Evolutionary conservation across 2,888 invertebrate genomes (phyloP).

Genomic region (Archips crataeganus): DNA sequence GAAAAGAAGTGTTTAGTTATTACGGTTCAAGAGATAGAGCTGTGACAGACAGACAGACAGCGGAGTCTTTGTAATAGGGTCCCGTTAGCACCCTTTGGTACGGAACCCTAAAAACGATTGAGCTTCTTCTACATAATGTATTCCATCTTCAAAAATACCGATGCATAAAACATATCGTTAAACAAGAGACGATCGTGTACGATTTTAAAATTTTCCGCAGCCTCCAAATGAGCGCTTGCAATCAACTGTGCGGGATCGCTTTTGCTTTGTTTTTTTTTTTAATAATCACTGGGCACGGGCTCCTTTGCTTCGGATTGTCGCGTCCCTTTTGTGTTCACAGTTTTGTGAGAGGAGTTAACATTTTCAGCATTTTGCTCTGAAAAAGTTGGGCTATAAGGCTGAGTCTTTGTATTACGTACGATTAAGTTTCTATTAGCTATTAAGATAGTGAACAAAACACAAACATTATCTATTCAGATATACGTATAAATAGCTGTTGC

Average conservation of each 20-base stretch:
- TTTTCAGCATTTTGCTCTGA: constrained; percentile 3
- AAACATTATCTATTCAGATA: too few species aligned
- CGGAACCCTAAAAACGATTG: too few species aligned
- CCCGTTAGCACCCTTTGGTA: too few species aligned
- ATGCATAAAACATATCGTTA: not conserved
- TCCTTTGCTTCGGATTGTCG: constrained; percentile 13
- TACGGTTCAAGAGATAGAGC: too few species aligned
- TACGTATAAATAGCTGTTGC: too few species aligned
- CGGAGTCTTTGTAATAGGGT: too few species aligned
- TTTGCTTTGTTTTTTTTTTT: constrained; percentile 23
- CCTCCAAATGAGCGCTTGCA: constrained; percentile 7
- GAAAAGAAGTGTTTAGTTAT: too few species aligned
- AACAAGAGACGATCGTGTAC: not conserved
- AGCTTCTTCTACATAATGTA: not conserved
- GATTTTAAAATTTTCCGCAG: constrained; percentile 1
- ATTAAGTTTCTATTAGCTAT: not conserved
- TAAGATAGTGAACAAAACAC: not conserved
- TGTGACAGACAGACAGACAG: too few species aligned
- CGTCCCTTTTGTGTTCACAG: constrained; percentile 10
- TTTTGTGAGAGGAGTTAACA: not conserved
- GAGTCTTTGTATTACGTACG: not conserved
- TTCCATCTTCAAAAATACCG: not conserved
- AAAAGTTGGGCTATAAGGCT: not conserved
- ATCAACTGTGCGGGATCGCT: constrained; percentile 17
- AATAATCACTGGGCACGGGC: constrained; percentile 24